Evolutionary conservation across 2,797 vertebrate genomes (phyloP).

Genomic region (Hephaestus fuliginosus): DNA sequence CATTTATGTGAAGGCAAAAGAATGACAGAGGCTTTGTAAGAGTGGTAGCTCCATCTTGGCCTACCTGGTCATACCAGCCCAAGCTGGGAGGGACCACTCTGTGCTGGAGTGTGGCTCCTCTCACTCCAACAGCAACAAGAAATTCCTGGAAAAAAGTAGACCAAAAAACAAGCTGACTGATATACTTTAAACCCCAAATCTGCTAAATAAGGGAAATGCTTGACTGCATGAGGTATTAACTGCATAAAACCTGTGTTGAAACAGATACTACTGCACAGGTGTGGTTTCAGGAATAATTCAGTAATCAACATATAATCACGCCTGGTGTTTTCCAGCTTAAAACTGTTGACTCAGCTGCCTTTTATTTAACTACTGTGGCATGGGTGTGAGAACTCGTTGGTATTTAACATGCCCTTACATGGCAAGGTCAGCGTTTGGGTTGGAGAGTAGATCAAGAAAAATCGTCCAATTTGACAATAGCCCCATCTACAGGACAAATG

Average conservation of each 20-base stretch:
- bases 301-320: background rate
- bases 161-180: background rate
- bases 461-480: background rate
- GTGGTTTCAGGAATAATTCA: conserved; percentile 1
- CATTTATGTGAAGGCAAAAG: background rate
- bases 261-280: background rate
- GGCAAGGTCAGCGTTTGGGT: background rate
- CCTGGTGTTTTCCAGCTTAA: background rate
- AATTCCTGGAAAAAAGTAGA: conserved; percentile 87
- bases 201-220: background rate
- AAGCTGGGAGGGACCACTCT: conserved; percentile 90
- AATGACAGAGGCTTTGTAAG: background rate
- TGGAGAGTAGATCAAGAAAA: background rate
- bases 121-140: conserved; percentile 93
- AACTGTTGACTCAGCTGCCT: conserved; percentile 5
- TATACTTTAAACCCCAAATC: background rate
- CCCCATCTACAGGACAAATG: conserved; percentile 12
- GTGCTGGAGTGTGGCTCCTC: conserved; percentile 95
- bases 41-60: conserved; percentile 11
- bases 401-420: background rate
- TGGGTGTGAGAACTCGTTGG: background rate
- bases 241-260: background rate
- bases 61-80: conserved; percentile 98
- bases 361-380: conserved; percentile 4
- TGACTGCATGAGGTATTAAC: background rate